Evolutionary conservation across 2,797 vertebrate species (phyloP).

Genomic region (Phylloscopus collybita): DNA sequence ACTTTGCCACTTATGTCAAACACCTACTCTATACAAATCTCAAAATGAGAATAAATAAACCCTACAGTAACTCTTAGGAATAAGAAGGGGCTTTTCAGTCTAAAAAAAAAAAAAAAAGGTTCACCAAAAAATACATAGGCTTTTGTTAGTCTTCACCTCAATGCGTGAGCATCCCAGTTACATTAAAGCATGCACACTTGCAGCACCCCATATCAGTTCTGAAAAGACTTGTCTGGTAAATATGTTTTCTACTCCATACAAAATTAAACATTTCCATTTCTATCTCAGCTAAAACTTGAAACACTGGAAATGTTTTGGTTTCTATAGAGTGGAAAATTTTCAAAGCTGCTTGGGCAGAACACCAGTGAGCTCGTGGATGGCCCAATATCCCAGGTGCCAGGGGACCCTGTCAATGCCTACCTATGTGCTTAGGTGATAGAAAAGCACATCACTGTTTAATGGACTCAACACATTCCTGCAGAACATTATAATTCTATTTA

Average conservation of each 20-base stretch:
- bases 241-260: background rate
- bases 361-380: background rate
- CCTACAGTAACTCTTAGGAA: background rate
- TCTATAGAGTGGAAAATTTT: background rate
- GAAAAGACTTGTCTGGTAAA: background rate
- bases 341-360: background rate
- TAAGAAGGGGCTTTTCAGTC: constrained; percentile 2
- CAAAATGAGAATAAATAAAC: constrained; percentile 26
- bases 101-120: background rate
- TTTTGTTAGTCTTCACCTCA: background rate
- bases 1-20: constrained; percentile 40
- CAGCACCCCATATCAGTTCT: background rate
- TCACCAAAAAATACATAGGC: background rate
- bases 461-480: background rate
- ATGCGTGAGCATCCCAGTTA: background rate
- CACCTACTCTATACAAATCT: constrained; percentile 22
- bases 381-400: background rate
- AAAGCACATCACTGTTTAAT: background rate
- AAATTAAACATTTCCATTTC: constrained; percentile 12
- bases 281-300: background rate
- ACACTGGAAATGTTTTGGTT: background rate
- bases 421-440: background rate
- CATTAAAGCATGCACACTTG: background rate
- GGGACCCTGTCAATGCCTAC: background rate
- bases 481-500: background rate